A percentile compares a stretch with the other conserved stretches of the same genome.
Conservation (phyloP, 2,888 invertebrate species). For the Lamellibrachia satsuma region DNA sequence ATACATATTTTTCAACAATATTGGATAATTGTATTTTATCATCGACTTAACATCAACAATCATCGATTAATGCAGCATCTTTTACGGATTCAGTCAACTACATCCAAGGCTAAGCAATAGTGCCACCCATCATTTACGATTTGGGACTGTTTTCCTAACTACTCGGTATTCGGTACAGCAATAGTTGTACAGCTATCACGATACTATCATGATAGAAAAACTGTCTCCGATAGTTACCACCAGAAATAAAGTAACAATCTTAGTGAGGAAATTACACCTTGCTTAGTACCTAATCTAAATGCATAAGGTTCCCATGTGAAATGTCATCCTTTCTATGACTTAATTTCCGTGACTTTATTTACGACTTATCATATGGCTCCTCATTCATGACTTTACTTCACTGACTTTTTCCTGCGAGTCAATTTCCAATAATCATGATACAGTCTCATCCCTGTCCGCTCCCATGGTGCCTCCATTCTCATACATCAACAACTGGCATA, state of each 20-base stretch:
- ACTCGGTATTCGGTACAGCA: too few species aligned
- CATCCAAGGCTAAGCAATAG: too few species aligned
- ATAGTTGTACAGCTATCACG: too few species aligned
- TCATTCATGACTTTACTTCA: background rate
- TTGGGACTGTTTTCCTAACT: too few species aligned
- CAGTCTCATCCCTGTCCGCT: background rate
- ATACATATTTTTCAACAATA: too few species aligned
- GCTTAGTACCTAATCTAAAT: slow-evolving; percentile 1
- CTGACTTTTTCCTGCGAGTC: background rate
- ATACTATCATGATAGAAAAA: too few species aligned
- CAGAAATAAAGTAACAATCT: background rate
- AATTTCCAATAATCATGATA: background rate
- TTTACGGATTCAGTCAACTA: too few species aligned
- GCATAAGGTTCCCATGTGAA: background rate
- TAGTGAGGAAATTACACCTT: background rate
- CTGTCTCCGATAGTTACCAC: too few species aligned
- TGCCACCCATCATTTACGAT: too few species aligned
- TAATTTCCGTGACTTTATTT: background rate
- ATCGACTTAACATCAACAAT: too few species aligned
- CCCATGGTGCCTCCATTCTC: background rate
- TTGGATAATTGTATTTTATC: too few species aligned
- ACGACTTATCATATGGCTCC: background rate
- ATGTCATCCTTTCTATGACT: background rate
- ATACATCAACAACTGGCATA: background rate
- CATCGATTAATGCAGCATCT: too few species aligned